Percentiles rank a stretch among this genome's conserved stretches.
These are phyloP conservation scores for Colistium nudipinnis DNA, from an alignment of 2,113 vertebrate genomes.

Conservation along the genomic window DNA sequence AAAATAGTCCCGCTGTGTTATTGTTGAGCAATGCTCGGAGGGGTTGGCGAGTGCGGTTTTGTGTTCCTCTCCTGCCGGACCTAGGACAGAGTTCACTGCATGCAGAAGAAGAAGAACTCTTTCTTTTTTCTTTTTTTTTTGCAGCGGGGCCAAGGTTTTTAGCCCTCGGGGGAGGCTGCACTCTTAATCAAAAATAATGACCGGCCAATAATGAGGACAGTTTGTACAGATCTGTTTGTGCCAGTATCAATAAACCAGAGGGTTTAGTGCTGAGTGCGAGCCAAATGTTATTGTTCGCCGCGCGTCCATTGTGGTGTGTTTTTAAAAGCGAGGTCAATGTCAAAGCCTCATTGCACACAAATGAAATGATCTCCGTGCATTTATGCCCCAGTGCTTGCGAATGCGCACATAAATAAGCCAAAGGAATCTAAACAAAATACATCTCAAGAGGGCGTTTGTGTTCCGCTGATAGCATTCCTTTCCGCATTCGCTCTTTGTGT, in stretches of 20 bases:
- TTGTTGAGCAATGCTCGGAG: constrained; percentile 53
- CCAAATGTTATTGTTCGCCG: constrained; percentile 48
- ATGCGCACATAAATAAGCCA: constrained; percentile 52
- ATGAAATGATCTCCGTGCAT: constrained; percentile 62
- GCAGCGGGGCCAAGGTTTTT: constrained; percentile 36
- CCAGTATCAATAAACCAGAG: constrained; percentile 55
- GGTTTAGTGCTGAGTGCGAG: constrained; percentile 36
- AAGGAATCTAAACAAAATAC: constrained; percentile 53
- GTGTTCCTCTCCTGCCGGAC: constrained; percentile 43
- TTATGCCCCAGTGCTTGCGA: constrained; percentile 61
- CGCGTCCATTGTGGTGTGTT: constrained; percentile 45
- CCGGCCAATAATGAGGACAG: constrained; percentile 45
- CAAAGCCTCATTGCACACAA: constrained; percentile 67
- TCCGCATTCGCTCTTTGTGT: constrained; percentile 37
- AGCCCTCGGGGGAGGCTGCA: constrained; percentile 23
- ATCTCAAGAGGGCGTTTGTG: constrained; percentile 47
- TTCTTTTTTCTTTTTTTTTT: constrained; percentile 16
- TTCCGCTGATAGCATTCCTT: constrained; percentile 36
- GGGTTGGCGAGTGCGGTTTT: constrained; percentile 40
- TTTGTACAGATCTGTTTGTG: constrained; percentile 44
- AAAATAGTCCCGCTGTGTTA: constrained; percentile 62
- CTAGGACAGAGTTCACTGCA: constrained; percentile 24
- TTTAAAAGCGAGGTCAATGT: constrained; percentile 63
- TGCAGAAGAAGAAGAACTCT: constrained; percentile 14
- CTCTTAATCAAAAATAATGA: constrained; percentile 69